Percentiles rank a stretch among this genome's conserved stretches.
Conservation (phyloP, 1,140 invertebrate genomes). For the Drosophila pallidifrons region DNA sequence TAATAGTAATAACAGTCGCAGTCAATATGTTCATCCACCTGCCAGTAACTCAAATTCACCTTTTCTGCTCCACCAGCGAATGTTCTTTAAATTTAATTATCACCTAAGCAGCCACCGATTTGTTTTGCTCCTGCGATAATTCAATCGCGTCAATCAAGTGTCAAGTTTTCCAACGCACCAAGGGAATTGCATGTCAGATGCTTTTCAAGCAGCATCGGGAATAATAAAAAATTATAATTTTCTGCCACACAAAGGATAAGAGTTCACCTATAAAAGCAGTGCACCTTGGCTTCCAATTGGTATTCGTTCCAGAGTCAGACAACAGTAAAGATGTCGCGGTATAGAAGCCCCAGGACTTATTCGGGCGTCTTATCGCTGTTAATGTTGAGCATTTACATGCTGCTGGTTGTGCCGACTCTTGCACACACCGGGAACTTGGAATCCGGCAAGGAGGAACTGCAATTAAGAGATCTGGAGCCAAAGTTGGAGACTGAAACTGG, state of each 20-base stretch:
- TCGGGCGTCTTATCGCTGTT: slow-evolving; percentile 22
- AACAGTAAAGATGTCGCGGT: slow-evolving; percentile 33
- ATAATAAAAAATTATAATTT: slow-evolving; percentile 28
- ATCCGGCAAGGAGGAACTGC: slow-evolving; percentile 34
- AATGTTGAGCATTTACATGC: slow-evolving; percentile 24
- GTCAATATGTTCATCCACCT: background rate
- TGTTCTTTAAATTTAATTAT: slow-evolving; percentile 23
- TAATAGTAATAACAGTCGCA: too few species aligned
- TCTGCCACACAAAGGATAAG: slow-evolving; percentile 4
- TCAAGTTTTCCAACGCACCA: slow-evolving; percentile 29
- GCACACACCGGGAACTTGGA: slow-evolving; percentile 29
- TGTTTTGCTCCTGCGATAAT: slow-evolving; percentile 12
- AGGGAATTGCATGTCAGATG: slow-evolving; percentile 20
- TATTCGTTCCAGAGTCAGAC: slow-evolving; percentile 27
- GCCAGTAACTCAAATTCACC: too few species aligned
- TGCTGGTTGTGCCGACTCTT: slow-evolving; percentile 19
- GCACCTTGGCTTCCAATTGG: background rate
- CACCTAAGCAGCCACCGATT: background rate
- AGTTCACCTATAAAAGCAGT: slow-evolving; percentile 40
- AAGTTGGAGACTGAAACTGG: slow-evolving; percentile 27
- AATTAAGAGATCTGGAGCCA: slow-evolving; percentile 26
- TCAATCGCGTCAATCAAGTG: slow-evolving; percentile 60
- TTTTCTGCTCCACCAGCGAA: background rate
- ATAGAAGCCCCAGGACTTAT: slow-evolving; percentile 24
- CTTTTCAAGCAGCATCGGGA: background rate